These are phyloP conservation scores for Hyles euphorbiae DNA, from an alignment of 1,140 invertebrate genomes.

Conservation along the genomic window DNA sequence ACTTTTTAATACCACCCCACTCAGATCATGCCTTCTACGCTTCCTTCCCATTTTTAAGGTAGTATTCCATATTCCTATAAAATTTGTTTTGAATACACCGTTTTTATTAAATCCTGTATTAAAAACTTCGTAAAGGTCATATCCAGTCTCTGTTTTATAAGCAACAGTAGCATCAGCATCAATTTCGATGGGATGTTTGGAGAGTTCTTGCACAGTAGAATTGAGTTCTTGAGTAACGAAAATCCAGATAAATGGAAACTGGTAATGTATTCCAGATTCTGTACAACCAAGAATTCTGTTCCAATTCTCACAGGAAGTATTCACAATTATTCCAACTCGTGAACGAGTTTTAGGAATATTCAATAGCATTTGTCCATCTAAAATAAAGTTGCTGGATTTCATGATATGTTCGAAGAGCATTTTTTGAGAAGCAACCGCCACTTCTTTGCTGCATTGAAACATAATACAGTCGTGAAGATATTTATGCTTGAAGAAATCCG, in stretches of 20 bases:
- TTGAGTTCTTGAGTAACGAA: slow-evolving; percentile 30
- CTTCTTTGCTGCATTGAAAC: slow-evolving; percentile 31
- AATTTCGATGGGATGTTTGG: slow-evolving; percentile 37
- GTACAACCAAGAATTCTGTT: slow-evolving; percentile 15
- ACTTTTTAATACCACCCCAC: slow-evolving; percentile 48
- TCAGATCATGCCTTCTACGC: slow-evolving; percentile 34
- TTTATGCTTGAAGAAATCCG: slow-evolving; percentile 42
- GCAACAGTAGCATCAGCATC: slow-evolving; percentile 45
- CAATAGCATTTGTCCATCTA: slow-evolving; percentile 15
- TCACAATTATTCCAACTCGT: slow-evolving; percentile 39
- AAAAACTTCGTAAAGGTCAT: slow-evolving; percentile 40
- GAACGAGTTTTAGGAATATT: slow-evolving; percentile 4
- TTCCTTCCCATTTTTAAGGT: slow-evolving; percentile 21
- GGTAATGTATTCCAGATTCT: slow-evolving; percentile 13
- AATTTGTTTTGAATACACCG: slow-evolving; percentile 29
- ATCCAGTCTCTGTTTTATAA: slow-evolving; percentile 14
- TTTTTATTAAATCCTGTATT: slow-evolving; percentile 43
- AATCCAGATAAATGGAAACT: slow-evolving; percentile 30
- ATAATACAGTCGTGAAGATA: slow-evolving; percentile 33
- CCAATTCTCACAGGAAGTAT: slow-evolving; percentile 43
- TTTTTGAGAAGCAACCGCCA: slow-evolving; percentile 25
- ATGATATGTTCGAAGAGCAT: slow-evolving; percentile 17
- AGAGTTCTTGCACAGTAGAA: slow-evolving; percentile 22
- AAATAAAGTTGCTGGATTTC: background rate
- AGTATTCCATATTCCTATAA: slow-evolving; percentile 38